Base-by-base conservation (phyloP, 2,888 invertebrate species). In the Tipula confusa region DNA sequence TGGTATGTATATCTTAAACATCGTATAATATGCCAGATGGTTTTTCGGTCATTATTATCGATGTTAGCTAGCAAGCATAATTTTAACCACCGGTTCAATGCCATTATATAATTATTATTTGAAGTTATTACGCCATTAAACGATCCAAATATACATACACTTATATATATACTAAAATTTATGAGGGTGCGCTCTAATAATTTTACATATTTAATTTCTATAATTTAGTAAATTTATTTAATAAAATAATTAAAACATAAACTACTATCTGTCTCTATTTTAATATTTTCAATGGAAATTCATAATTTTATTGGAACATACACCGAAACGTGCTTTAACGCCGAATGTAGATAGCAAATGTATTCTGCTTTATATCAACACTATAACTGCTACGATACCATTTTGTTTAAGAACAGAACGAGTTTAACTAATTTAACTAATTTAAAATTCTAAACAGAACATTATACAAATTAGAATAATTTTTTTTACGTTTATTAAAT, bases 401-500 rank as follows among this genome's bases (percentile, higher is more conserved):
- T 3, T 24, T 7, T 24, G 24, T 0, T 7, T 64, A 24, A 64
- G 11, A 64, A 64, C 24, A 64, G 15, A 15, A 15, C n/a, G 6
- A 15, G 6, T 43, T 24, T 64, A 24, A 64, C 24, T 64, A 64
- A 64, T 64, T 6, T 24, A 9, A 24, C 64, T 64, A 64, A 64
- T 64, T 64, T 64, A 64, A 64, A 64, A 64, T 64, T 64, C 64
- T 64, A 64, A 64, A 64, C 64, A 64, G 64, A 24, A 64, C 64
- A 64, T 24, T n/a, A 64, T 31, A 64, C 64, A 64, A 64, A 64
- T 64, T 64, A 64, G 64, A 64, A 64, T 64, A 43, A 15, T 15
- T 36, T 36, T 36, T 64, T 64, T 64, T 24, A 18, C 24, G 24
- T 64, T 64, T 64, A 64, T 64, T 64, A 64, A 64, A 18, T 24